These are phyloP conservation scores for Cyanoramphus novaezelandiae DNA, from an alignment of 2,113 vertebrate genomes.

Conservation along the genomic window DNA sequence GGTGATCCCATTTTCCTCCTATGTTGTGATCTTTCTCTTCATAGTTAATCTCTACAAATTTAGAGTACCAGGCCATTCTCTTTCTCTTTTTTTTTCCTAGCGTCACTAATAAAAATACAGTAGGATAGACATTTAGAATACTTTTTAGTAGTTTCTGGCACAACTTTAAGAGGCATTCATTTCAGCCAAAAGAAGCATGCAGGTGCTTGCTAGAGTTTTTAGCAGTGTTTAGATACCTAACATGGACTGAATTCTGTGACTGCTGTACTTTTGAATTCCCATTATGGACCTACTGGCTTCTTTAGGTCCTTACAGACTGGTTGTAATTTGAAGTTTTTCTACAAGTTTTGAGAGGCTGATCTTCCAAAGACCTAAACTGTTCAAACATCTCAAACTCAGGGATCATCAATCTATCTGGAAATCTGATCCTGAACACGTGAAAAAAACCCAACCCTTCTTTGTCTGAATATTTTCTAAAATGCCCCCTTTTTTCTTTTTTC, in stretches of 20 bases:
- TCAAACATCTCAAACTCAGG: neutral
- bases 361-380: neutral
- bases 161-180: neutral
- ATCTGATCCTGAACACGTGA: neutral
- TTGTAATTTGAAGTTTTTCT: neutral
- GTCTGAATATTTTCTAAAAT: neutral
- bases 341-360: neutral
- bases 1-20: neutral
- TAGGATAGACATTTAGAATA: neutral
- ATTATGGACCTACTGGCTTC: neutral
- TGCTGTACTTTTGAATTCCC: neutral
- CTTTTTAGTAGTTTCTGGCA: neutral
- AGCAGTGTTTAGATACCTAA: neutral
- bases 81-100: neutral
- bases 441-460: neutral
- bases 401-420: neutral
- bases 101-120: neutral
- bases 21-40: neutral
- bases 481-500: neutral
- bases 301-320: neutral
- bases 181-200: neutral
- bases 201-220: neutral
- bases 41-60: neutral
- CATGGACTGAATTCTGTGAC: neutral
- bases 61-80: neutral